phyloP scores from a whole-genome alignment of 1,140 invertebrate genomes.

The Neodiprion pinetum region DNA sequence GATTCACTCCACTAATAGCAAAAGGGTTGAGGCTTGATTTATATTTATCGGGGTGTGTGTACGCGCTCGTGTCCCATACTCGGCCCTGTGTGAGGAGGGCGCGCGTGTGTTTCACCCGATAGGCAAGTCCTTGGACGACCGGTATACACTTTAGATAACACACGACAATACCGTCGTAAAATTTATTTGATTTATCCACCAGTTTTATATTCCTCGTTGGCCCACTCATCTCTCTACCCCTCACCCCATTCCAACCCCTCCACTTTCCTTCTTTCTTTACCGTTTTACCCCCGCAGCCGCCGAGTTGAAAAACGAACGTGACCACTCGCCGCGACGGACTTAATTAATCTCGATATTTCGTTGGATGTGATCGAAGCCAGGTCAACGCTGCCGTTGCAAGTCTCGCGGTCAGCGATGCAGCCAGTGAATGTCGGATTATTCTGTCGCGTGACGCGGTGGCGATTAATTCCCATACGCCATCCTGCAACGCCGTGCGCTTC shows the following conservation, averaged over 20 bases:
- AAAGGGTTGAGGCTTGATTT: conserved; percentile 47
- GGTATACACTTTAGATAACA: conserved; percentile 1
- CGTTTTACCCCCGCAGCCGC: neutral
- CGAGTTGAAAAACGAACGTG: neutral
- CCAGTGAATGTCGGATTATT: too few relatives aligned
- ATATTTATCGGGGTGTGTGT: conserved; percentile 41
- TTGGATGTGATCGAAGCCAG: too few relatives aligned
- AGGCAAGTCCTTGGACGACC: conserved; percentile 1
- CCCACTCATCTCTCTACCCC: too few relatives aligned
- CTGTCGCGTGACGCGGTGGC: neutral
- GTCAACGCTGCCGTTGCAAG: too few relatives aligned
- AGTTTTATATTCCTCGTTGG: neutral
- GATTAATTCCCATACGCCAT: neutral
- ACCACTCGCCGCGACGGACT: neutral
- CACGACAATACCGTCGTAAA: conserved; percentile 4
- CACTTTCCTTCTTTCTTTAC: too few relatives aligned
- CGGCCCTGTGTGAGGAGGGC: neutral
- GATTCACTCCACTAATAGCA: conserved; percentile 53
- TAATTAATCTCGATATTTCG: too few relatives aligned
- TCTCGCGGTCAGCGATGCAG: too few relatives aligned
- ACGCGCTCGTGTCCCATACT: conserved; percentile 4
- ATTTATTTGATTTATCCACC: neutral
- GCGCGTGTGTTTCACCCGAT: neutral
- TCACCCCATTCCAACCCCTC: too few relatives aligned
- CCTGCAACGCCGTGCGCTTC: neutral